A percentile compares a stretch with the other conserved stretches of the same genome.
These are phyloP conservation scores for Tetranychus urticae DNA, from an alignment of 1,140 invertebrate genomes.

Conservation along the genomic window DNA sequence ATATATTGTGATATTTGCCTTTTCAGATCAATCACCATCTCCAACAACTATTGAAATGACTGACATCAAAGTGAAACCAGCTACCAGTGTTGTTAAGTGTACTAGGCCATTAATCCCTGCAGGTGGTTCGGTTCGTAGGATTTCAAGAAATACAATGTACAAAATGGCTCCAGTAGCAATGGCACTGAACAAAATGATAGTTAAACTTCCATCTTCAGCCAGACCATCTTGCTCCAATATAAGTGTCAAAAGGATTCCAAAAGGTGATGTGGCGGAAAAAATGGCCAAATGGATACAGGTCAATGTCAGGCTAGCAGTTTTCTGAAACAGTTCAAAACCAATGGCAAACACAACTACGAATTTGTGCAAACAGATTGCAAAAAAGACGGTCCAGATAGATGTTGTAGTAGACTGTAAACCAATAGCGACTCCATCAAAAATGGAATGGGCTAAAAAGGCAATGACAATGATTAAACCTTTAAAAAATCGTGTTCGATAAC, in stretches of 20 bases:
- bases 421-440: conserved; percentile 67
- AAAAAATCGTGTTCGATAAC: too few relatives aligned
- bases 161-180: conserved; percentile 70
- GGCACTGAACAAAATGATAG: conserved; percentile 10
- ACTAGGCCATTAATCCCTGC: not conserved
- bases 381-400: conserved; percentile 50
- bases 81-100: conserved; percentile 7
- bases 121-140: conserved; percentile 31
- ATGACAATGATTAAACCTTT: conserved; percentile 11
- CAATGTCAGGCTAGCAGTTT: not conserved
- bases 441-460: conserved; percentile 63
- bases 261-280: not conserved
- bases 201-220: not conserved
- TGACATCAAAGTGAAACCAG: conserved; percentile 9
- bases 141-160: conserved; percentile 76
- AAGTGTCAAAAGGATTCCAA: conserved; percentile 4
- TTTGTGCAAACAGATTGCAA: conserved; percentile 53
- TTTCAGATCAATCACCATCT: not conserved
- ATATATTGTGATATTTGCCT: too few relatives aligned
- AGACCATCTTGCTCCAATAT: not conserved
- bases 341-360: not conserved
- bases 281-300: too few relatives aligned
- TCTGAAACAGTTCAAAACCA: not conserved
- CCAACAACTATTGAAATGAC: not conserved
- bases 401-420: conserved; percentile 37